A percentile compares a stretch with the other conserved stretches of the same genome.
Evolutionary conservation across 1,140 invertebrate species (phyloP).

Genomic region (Heliconius himera): DNA sequence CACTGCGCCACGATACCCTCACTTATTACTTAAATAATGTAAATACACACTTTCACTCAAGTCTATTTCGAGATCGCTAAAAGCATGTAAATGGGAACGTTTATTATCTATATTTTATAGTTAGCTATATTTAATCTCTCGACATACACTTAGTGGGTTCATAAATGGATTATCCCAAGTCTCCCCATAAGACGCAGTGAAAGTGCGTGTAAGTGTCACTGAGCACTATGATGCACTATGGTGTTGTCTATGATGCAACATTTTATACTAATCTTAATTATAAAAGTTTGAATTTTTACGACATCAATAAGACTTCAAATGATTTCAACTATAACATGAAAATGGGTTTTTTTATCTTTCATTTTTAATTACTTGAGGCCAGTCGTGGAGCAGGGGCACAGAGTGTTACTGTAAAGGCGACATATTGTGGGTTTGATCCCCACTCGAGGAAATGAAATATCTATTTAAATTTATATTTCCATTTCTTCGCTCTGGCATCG

Average conservation of each 20-base stretch:
- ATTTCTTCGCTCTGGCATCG: too few species aligned
- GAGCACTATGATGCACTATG: neutral
- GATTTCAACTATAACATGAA: too few species aligned
- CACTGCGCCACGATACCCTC: neutral
- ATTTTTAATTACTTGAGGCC: too few species aligned
- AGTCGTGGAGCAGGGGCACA: too few species aligned
- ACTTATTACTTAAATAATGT: neutral
- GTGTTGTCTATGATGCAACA: constrained; percentile 26
- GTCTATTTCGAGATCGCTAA: constrained; percentile 30
- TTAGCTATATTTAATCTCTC: constrained; percentile 33
- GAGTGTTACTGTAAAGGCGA: too few species aligned
- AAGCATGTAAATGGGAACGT: constrained; percentile 24
- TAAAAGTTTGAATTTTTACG: neutral
- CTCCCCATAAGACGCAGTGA: constrained; percentile 42
- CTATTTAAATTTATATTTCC: too few species aligned
- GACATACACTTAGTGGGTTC: constrained; percentile 26
- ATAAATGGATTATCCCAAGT: constrained; percentile 19
- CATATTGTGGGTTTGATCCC: too few species aligned
- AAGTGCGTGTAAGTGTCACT: constrained; percentile 50
- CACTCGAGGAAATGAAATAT: too few species aligned
- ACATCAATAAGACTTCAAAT: neutral
- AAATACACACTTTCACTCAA: constrained; percentile 21
- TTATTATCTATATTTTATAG: constrained; percentile 5
- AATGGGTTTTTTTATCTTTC: too few species aligned
- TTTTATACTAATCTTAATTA: constrained; percentile 16